Evolutionary conservation across 2,113 vertebrate genomes (phyloP), one percentile per base, ranked within the genome.

Genomic region (Zosterops japonicus): DNA sequence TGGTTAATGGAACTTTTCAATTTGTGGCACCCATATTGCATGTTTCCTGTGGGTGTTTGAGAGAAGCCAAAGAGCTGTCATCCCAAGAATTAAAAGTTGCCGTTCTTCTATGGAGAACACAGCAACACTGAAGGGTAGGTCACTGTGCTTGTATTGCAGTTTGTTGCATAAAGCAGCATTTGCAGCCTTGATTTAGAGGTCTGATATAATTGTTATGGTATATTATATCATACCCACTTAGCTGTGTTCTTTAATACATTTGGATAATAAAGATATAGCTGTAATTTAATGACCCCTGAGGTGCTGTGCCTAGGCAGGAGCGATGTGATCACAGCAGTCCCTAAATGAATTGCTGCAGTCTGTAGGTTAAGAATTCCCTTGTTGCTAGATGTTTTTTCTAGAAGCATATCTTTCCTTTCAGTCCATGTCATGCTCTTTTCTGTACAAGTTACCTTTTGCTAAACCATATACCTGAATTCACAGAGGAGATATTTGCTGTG

Each of bases 181-280:
- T 89, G 47, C 69, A 90, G 52, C 83, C 81, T 91, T 91, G 90
- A 81, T 92, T 95, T 86, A 94, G 89, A 65, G 83, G 44, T 81
- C 68, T 94, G 74, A 96, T 93, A 82, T 90, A 83, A 88, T 83
- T 76, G 44, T 94, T 94, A 60, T 0, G 21, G 49, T 84, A 60
- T 42, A 33, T 80, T 89, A 80, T 84, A 93, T 74, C 82, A 88
- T 60, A 49, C 33, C 27, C 12, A 18, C 28, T 78, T 36, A 53
- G 76, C 64, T 79, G 18, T 83, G 77, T 23, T 89, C 13, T 89
- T 95, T 85, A 87, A 36, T 90, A 46, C 7, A 4, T 70, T 77
- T 57, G 75, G 52, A 81, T 59, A 56, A 53, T 56, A 72, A 77
- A 80, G 53, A 56, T 89, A 14, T 71, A 78, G 44, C 52, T 44